Base-by-base conservation (phyloP, 2,113 vertebrate species). In the Pelobates fuscus region DNA sequence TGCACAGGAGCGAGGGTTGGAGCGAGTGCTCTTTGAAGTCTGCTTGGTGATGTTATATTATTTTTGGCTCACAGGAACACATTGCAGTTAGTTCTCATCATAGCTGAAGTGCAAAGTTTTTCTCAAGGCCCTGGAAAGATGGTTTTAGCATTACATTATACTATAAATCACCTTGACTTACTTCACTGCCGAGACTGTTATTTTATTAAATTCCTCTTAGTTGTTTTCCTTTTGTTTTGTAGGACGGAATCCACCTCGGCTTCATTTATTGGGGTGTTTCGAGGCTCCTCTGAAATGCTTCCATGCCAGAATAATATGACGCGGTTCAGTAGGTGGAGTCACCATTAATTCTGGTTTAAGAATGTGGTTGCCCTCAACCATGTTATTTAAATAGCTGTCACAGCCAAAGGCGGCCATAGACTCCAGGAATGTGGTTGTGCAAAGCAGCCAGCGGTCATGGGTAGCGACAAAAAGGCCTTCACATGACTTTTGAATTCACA, bases 1-100 rank as follows among this genome's bases (percentile, higher is more conserved):
- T 88, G 88, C 90, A 91, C 89, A 84, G 91, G 90, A 94, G 92
- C 88, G 80, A 83, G 68, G 85, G 81, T 80, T 74, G 81, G 69
- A 82, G 81, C 70, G 78, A 61, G 81, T 61, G 73, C 57, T 67
- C 91, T 94, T 94, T 94, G 92, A 95, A 92, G 91, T 91, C 85
- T 83, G 84, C 75, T 70, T 82, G 84, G 84, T 90, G 88, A 86
- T 90, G 90, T 87, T 86, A 88, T 93, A 88, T 94, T 95, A 90
- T 93, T 91, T 85, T 95, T 95, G 93, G 94, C 92, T 86, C 79
- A 60, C 92, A 93, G 93, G 94, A 94, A 92, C 90, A 78, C 90
- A 92, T 85, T 90, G 89, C 84, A 88, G 79, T 79, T 75, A 87
- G 84, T 88, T 86, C 88, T 88, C 44, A 66, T 84, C 79, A 55